Base-by-base conservation (phyloP, 92 coral and sea anemone genomes). In the Phenganax stokvisi region DNA sequence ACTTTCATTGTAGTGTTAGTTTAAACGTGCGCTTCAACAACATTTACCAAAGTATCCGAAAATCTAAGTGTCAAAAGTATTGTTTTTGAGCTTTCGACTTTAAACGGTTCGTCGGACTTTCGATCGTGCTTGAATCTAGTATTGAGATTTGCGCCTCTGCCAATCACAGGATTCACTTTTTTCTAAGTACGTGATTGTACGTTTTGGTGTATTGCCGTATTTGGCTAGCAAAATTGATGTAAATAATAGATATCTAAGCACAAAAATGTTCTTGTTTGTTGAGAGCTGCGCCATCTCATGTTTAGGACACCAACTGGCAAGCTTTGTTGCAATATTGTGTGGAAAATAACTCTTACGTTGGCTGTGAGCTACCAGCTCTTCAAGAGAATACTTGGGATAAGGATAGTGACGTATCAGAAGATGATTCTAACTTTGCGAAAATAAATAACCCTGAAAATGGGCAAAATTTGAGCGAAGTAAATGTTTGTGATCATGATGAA, bases 231-330 rank as follows among this genome's bases (percentile, higher is more conserved):
- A 37, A 37, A 37, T 37, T 37, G 47, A 37, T 61, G 52, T 12
- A 69, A 30, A 69, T 51, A 69, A 15, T 7, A 27, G 30, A 9
- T 69, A 30, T 47, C 54, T 69, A 6, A 15, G 7, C 15, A 15
- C n/a, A 28, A 8, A 6, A 5, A 20, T 69, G 13, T 69, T 28
- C 15, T 31, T 30, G 5, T 0, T 20, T 30, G 57, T 3, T 11
- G 69, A 12, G 13, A 30, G 3, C 51, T 66, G 27, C 54, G 44
- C 79, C 7, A 20, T 70, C 83, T 6, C 74, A 28, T 62, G 72
- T 62, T 28, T 84, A 90, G 98, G 97, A 89, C 81, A 91, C 93
- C 30, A 87, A 89, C 80, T 93, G 98, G 97, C 88, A 97, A 85
- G 81, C 92, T 29, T 87, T 93, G 76, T 62, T 93, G 60, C 91